Evolutionary conservation across 2,113 vertebrate genomes (phyloP).

Genomic region (Lophius piscatorius): DNA sequence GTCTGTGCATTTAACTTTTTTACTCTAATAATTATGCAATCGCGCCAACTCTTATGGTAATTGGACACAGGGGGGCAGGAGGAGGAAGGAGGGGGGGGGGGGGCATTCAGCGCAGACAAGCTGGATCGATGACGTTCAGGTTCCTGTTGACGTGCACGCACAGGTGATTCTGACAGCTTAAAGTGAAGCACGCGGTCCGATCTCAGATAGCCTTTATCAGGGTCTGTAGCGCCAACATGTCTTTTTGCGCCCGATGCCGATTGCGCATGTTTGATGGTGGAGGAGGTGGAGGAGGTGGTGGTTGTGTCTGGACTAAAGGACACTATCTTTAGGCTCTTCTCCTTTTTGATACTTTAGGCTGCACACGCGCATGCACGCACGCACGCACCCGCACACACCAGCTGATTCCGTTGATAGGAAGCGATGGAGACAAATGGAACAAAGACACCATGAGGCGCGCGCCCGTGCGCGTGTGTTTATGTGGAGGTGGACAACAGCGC

Average conservation of each 20-base stretch:
- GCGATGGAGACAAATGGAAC: conserved; percentile 25
- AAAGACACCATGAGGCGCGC: too few relatives aligned
- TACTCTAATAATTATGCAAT: conserved; percentile 32
- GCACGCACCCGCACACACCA: neutral
- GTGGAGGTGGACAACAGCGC: neutral
- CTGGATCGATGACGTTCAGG: too few relatives aligned
- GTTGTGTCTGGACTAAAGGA: too few relatives aligned
- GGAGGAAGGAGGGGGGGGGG: neutral
- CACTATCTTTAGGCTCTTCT: too few relatives aligned
- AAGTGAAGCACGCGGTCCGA: neutral
- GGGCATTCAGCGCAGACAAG: neutral
- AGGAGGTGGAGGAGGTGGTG: too few relatives aligned
- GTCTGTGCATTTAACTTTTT: conserved; percentile 34
- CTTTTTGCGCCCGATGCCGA: too few relatives aligned
- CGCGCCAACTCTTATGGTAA: conserved; percentile 42
- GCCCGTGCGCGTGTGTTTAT: neutral
- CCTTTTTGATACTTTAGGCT: too few relatives aligned
- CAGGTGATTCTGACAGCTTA: conserved; percentile 28
- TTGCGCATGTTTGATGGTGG: too few relatives aligned
- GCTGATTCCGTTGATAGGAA: conserved; percentile 22
- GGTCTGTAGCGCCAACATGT: conserved; percentile 9
- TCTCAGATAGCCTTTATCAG: neutral
- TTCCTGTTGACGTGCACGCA: neutral
- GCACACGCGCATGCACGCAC: conserved; percentile 16
- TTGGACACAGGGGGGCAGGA: conserved; percentile 28